phyloP scores from a whole-genome alignment of 2,113 vertebrate genomes.

The Tetrao urogallus region DNA sequence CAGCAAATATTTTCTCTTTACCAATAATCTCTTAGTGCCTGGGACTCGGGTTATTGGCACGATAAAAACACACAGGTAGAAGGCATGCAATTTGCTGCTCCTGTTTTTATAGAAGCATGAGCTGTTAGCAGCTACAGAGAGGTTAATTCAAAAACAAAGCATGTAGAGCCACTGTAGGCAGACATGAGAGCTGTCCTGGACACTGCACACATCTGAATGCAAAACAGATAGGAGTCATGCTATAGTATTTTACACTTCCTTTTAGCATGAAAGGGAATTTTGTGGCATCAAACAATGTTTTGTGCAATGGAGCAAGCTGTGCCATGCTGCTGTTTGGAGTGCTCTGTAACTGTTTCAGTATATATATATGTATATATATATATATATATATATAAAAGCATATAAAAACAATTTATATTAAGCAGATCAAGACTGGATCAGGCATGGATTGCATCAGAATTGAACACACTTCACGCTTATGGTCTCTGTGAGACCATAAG shows the following conservation, averaged over 20 bases:
- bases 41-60: not conserved
- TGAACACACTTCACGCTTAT: not conserved
- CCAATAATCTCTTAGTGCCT: not conserved
- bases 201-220: not conserved
- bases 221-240: not conserved
- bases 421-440: not conserved
- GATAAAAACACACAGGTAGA: not conserved
- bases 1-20: slow-evolving; percentile 24
- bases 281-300: not conserved
- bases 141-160: not conserved
- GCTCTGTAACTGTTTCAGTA: not conserved
- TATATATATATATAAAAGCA: not conserved
- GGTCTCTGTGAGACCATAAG: fast-evolving
- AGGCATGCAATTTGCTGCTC: not conserved
- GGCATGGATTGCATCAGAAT: fast-evolving
- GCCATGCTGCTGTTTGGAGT: not conserved
- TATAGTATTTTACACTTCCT: not conserved
- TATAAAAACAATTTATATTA: not conserved
- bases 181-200: not conserved
- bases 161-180: not conserved
- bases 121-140: not conserved
- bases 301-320: not conserved
- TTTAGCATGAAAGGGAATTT: not conserved
- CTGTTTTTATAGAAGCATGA: not conserved
- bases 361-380: not conserved